Conservation (phyloP, 2,888 invertebrate genomes). For the Drosophila mercatorum region DNA sequence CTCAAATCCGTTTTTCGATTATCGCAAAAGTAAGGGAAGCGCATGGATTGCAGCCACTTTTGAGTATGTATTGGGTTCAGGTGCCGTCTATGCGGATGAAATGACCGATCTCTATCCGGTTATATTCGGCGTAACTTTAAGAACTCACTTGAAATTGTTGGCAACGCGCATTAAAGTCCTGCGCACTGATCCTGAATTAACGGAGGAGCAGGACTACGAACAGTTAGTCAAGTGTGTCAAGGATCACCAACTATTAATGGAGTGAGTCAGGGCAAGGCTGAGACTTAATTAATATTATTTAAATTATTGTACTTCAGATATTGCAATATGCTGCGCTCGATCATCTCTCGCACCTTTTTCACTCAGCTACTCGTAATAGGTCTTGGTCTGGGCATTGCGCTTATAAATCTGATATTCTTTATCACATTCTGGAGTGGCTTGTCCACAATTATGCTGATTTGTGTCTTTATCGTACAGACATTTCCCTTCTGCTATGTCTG, state of each 20-base stretch:
- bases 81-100: constrained; percentile 6
- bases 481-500: constrained; percentile 59
- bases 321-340: constrained; percentile 36
- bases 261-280: constrained; percentile 20
- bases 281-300: background rate
- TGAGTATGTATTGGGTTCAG: constrained; percentile 10
- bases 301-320: constrained; percentile 26
- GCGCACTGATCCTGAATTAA: constrained; percentile 16
- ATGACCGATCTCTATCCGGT: constrained; percentile 29
- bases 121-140: constrained; percentile 22
- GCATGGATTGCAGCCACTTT: constrained; percentile 20
- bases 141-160: constrained; percentile 38
- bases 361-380: constrained; percentile 51
- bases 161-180: constrained; percentile 20
- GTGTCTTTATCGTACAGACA: constrained; percentile 30
- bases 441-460: constrained; percentile 14
- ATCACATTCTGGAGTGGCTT: constrained; percentile 22
- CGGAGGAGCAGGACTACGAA: constrained; percentile 18
- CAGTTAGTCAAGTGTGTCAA: constrained; percentile 45
- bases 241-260: constrained; percentile 39
- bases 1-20: constrained; percentile 40
- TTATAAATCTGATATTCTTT: constrained; percentile 54
- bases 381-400: constrained; percentile 35
- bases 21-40: background rate
- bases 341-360: constrained; percentile 48